phyloP scores from a whole-genome alignment of 2,113 vertebrate species.

The Sinosuthora webbiana region DNA sequence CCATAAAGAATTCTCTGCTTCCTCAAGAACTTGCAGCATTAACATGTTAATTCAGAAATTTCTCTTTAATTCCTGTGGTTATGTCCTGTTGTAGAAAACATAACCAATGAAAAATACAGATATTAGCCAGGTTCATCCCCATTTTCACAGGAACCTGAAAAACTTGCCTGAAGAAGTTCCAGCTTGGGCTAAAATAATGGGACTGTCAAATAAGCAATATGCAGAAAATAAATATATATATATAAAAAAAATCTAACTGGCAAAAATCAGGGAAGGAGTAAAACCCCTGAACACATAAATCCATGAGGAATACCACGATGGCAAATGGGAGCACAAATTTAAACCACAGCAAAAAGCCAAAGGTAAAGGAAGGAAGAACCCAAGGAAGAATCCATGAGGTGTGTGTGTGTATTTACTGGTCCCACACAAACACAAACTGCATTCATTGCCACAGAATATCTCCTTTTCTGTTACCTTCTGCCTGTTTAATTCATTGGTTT shows the following conservation, averaged over 20 bases:
- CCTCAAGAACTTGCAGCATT: neutral
- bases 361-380: neutral
- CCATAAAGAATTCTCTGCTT: neutral
- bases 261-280: neutral
- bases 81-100: neutral
- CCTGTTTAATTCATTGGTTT: neutral
- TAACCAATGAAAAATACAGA: neutral
- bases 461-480: neutral
- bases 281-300: neutral
- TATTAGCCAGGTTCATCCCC: neutral
- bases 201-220: neutral
- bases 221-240: too few relatives aligned
- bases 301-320: neutral
- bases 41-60: neutral
- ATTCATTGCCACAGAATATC: neutral
- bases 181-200: neutral
- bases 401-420: neutral
- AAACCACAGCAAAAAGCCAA: neutral
- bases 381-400: accelerated
- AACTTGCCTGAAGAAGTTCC: neutral
- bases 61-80: neutral
- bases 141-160: neutral
- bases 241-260: neutral
- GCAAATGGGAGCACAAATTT: neutral
- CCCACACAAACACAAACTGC: accelerated